Evolutionary conservation across 1,140 invertebrate genomes (phyloP).

Genomic region (Phthorimaea operculella): DNA sequence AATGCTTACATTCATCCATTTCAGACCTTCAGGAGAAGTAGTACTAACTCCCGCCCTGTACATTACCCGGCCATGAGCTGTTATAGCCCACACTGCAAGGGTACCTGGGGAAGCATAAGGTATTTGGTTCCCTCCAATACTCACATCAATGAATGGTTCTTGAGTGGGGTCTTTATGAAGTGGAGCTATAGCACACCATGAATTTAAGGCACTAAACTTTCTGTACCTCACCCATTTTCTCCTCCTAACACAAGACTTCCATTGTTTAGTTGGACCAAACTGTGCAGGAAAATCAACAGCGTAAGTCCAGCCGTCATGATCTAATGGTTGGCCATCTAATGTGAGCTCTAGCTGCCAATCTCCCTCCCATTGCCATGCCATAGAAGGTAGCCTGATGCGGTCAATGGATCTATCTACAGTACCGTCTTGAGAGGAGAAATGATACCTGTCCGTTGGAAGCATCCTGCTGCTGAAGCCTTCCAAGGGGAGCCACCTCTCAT

Average conservation of each 20-base stretch:
- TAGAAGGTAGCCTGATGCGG: conserved; percentile 85
- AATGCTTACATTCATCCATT: conserved; percentile 82
- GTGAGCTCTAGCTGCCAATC: conserved; percentile 92
- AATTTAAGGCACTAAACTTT: conserved; percentile 88
- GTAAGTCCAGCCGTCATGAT: conserved; percentile 95
- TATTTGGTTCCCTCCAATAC: conserved; percentile 84
- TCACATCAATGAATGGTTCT: conserved; percentile 80
- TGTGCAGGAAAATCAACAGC: conserved; percentile 90
- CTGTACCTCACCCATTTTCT: conserved; percentile 90
- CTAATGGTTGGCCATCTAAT: conserved; percentile 85
- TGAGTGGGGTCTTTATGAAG: conserved; percentile 88
- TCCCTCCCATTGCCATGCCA: conserved; percentile 95
- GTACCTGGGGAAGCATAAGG: conserved; percentile 78
- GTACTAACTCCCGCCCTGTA: conserved; percentile 82
- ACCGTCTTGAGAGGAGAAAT: conserved; percentile 87
- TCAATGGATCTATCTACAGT: conserved; percentile 79
- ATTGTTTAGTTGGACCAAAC: conserved; percentile 85
- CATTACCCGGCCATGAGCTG: conserved; percentile 88
- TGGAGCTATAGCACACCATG: conserved; percentile 90
- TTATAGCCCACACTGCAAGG: conserved; percentile 90
- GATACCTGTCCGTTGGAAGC: conserved; percentile 86
- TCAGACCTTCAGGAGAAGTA: conserved; percentile 83
- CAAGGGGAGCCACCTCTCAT: conserved; percentile 92
- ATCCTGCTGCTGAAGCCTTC: conserved; percentile 86
- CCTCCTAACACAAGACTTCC: conserved; percentile 91